Base-by-base conservation (phyloP, 2,797 vertebrate genomes). In the Pogoniulus pusillus region DNA sequence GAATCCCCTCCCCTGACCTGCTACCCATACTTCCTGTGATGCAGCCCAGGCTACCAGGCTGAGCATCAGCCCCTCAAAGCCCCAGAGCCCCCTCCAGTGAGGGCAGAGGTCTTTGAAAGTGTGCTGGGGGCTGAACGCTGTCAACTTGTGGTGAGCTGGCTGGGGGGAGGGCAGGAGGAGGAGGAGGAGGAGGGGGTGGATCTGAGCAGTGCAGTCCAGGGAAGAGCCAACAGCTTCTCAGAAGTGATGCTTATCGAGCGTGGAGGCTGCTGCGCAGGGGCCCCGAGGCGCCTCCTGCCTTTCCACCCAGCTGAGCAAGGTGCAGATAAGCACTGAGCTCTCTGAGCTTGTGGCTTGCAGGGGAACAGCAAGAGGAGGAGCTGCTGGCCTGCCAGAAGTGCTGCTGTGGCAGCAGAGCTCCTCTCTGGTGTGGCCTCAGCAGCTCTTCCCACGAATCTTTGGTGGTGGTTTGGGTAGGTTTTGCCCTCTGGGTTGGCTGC, bases 231-330 rank as follows among this genome's bases (percentile, higher is more conserved):
- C 12, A 4, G 1, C 2, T 83, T 86, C 74, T 76, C 2, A 1
- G 78, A 83, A 93, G 12, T 1, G 12, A 45, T 23, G 29, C 41
- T 71, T 39, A 57, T 24, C 64, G 0, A 5, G n/a, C 12, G 7
- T 8, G n/a, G 35, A 43, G 80, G 59, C 49, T 37, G 75, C 8
- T 0, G 32, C 59, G 54, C 5, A 2, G n/a, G 9, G 69, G 10
- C 34, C 10, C 2, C 13, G 7, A 24, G 43, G 57, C 47, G 20
- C 20, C 15, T 5, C 1, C 16, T 1, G 0, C 2, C 4, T 66
- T 82, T 75, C 85, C 59, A 1, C 3, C 24, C 17, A 54, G 26
- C 9, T 4, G 39, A 41, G 59, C 54, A 2, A 12, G 34, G 59
- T 24, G 64, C 55, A 55, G 82, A 47, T 68, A 51, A 49, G n/a